Evolutionary conservation across 1,140 invertebrate genomes (phyloP), one percentile per base, ranked within the genome.

Genomic region (Acromyrmex heyeri): DNA sequence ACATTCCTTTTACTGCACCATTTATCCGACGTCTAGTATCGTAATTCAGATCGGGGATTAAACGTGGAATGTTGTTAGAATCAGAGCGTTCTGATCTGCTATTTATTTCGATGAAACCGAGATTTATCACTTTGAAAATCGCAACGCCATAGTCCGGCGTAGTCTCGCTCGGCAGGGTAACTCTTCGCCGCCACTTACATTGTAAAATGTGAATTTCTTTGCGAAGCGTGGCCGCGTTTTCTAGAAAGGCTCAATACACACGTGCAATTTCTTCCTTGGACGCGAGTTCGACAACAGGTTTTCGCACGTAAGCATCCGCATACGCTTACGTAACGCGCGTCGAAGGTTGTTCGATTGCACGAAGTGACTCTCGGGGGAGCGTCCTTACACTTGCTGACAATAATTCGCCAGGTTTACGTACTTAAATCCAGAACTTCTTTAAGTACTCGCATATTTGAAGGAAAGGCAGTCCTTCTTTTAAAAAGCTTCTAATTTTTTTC

Each of bases 251-350:
- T 55, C 50, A 55, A 5, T 50, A 55, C 75, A 73, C 88, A 83
- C 88, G 88, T 82, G 88, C 78, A 44, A 69, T 67, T 85, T 83
- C 89, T 90, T 85, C 78, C 85, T 85, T 77, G 77, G 50, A 57
- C 83, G 57, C 73, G 70, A 67, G 76, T 81, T 76, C 53, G 77
- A 89, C 88, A 89, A 90, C 88, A 89, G 88, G 88, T 90, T 90
- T 89, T 89, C 78, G 88, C 78, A 90, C 88, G 73, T 87, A 89
- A 90, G 85, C 87, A 73, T 87, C 79, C 86, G 81, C 85, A 57
- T 89, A 57, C 88, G 72, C 85, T 90, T 90, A 89, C 61, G 85
- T 89, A 90, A 90, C 88, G 59, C 70, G 85, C 72, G 85, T 73
- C 85, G 88, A 90, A 90, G 88, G 77, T 73, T 90, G 85, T 61